Percentiles rank a stretch among this genome's conserved stretches.
phyloP scores from a whole-genome alignment of 2,113 vertebrate species.

The Rhabdornis inornatus region DNA sequence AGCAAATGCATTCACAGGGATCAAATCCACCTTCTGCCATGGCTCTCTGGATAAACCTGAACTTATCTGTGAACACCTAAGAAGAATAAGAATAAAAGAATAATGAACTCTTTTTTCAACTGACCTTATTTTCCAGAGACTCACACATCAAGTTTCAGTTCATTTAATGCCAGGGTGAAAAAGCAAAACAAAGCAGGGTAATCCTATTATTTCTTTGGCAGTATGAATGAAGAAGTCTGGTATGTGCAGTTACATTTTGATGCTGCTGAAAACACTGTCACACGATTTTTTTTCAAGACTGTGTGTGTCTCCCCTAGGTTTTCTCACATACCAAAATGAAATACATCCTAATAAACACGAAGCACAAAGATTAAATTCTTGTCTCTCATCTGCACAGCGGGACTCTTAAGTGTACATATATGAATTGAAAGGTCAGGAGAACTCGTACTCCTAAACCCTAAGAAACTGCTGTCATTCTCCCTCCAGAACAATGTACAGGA shows the following conservation, averaged over 20 bases:
- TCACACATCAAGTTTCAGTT: conserved; percentile 43
- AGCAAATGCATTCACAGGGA: conserved; percentile 97
- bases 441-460: not conserved
- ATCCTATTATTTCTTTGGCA: conserved; percentile 61
- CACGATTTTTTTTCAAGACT: not conserved
- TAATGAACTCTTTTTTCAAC: conserved; percentile 29
- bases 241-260: not conserved
- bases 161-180: conserved; percentile 21
- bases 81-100: conserved; percentile 42
- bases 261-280: not conserved
- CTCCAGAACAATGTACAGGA: not conserved
- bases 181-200: conserved; percentile 45
- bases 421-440: not conserved
- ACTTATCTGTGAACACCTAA: conserved; percentile 61
- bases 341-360: not conserved
- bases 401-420: not conserved
- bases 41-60: conserved; percentile 61
- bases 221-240: conserved; percentile 39
- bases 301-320: not conserved
- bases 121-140: conserved; percentile 47
- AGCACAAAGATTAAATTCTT: not conserved
- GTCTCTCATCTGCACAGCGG: not conserved
- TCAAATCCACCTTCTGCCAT: conserved; percentile 98
- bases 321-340: not conserved
- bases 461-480: not conserved